Base-by-base conservation (phyloP, 2,888 invertebrate genomes). In the Aproaerema taeniolella region DNA sequence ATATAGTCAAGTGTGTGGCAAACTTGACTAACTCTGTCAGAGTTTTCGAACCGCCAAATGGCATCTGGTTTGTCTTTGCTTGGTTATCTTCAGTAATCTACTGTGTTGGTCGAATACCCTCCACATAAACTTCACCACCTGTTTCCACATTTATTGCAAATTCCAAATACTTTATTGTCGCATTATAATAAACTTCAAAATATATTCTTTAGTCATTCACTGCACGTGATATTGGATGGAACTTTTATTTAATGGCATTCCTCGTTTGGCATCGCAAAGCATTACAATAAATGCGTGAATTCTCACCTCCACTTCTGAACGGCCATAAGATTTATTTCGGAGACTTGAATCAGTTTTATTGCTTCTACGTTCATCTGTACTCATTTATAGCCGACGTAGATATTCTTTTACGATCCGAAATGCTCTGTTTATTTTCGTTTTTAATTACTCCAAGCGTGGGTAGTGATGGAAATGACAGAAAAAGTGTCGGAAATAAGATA, bases 381-480 rank as follows among this genome's bases (percentile, higher is more conserved):
- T 82, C 83, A 83, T 86, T 83, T 86, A 83, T 83, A 81, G 74
- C 74, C 69, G 74, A 73, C 81, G 77, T 79, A 81, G 81, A 81
- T 80, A 79, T 74, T 74, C 74, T 85, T 74, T 86, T 85, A 86
- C 83, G 85, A 85, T 85, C 82, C 68, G 67, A 74, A 69, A 70
- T 79, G 82, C 67, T 79, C 74, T 82, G 86, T 87, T 87, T 87
- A 87, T 87, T 87, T 87, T 86, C 71, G 81, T 83, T 87, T 87
- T 87, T 87, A 87, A 87, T 87, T 87, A 87, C 86, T 78, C 65
- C 61, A 60, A 50, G 82, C 82, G 83, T 81, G 74, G 83, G 85
- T 51, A 51, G 72, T 54, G 53, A 61, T 75, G 66, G 69, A 77
- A 76, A 76, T 81, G 83, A 82, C 81, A 82, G 30, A 75, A 72